Conservation (phyloP, 2,113 vertebrate species). For the Copsychus sechellarum region DNA sequence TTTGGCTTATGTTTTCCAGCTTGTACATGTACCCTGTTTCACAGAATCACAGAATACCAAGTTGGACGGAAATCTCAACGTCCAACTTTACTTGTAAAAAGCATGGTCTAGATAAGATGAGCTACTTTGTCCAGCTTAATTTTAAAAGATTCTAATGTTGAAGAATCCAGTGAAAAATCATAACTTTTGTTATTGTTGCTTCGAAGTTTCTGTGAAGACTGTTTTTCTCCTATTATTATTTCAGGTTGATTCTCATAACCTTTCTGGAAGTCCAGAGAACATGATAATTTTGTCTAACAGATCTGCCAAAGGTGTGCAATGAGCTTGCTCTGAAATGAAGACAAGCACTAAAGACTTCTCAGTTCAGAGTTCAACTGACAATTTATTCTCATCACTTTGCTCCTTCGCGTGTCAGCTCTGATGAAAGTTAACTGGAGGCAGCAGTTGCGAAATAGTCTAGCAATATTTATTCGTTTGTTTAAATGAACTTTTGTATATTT, state of each 20-base stretch:
- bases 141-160: background rate
- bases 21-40: background rate
- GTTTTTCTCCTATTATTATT: background rate
- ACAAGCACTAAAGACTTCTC: background rate
- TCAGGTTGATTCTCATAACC: background rate
- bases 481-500: background rate
- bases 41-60: background rate
- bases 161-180: background rate
- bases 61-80: background rate
- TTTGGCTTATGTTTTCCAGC: background rate
- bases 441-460: background rate
- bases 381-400: slow-evolving; percentile 1
- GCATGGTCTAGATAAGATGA: background rate
- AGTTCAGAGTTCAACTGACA: background rate
- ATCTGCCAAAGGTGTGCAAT: background rate
- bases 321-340: background rate
- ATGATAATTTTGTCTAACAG: background rate
- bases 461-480: background rate
- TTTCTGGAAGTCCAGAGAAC: background rate
- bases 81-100: background rate
- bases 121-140: background rate
- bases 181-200: background rate
- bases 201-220: background rate
- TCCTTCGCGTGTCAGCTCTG: background rate
- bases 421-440: background rate